These are phyloP conservation scores for Theonella swinhoei DNA, from an alignment of 37 sponge, comb jelly and placozoan species.

Conservation along the genomic window DNA sequence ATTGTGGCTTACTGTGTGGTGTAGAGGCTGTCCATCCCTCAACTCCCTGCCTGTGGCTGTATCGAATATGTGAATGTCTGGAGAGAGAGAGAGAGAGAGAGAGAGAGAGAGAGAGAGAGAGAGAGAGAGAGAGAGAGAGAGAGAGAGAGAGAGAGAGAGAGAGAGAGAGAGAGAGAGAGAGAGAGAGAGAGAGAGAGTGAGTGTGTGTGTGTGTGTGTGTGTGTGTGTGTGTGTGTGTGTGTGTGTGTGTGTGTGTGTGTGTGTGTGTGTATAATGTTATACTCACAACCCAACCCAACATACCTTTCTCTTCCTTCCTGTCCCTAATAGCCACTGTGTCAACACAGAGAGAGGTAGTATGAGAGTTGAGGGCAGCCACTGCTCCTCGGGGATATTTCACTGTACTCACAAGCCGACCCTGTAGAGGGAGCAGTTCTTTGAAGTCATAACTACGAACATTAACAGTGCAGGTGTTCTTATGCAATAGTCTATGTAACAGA, in stretches of 20 bases:
- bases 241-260: too few species aligned
- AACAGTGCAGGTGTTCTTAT: too few species aligned
- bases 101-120: slow-evolving; percentile 25
- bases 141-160: neutral
- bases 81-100: neutral
- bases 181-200: too few species aligned
- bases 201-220: too few species aligned
- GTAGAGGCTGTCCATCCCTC: slow-evolving; percentile 51
- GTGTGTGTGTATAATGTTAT: too few species aligned
- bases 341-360: slow-evolving; percentile 61
- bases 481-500: too few species aligned
- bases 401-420: slow-evolving; percentile 82
- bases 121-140: slow-evolving; percentile 1
- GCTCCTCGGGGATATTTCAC: slow-evolving; percentile 63
- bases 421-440: too few species aligned
- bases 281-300: too few species aligned
- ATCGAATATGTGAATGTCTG: slow-evolving; percentile 86
- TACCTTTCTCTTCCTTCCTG: slow-evolving; percentile 85
- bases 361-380: slow-evolving; percentile 63
- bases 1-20: slow-evolving; percentile 26
- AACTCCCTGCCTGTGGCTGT: slow-evolving; percentile 76
- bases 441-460: too few species aligned
- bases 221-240: too few species aligned
- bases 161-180: too few species aligned
- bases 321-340: slow-evolving; percentile 86